phyloP scores from a whole-genome alignment of 30 jellyfish, hydroid and myxozoan species.

The Aurelia sp. region DNA sequence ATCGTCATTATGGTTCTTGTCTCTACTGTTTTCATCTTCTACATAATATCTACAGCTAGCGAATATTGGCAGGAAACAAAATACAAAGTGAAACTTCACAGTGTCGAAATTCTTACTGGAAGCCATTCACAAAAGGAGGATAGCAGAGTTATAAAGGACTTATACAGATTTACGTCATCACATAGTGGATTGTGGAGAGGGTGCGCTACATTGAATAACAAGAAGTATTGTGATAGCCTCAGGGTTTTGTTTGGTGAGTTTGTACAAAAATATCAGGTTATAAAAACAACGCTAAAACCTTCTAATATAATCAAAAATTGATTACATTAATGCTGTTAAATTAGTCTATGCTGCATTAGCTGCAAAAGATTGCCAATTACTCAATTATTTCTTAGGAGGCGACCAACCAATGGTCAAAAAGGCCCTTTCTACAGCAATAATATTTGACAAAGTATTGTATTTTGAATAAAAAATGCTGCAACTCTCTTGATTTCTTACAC shows the following conservation, averaged over 20 bases:
- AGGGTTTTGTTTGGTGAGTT: conserved; percentile 41
- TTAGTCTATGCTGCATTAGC: too few species aligned
- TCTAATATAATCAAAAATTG: too few species aligned
- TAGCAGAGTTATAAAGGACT: not conserved
- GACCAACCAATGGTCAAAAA: too few species aligned
- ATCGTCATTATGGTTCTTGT: conserved; percentile 44
- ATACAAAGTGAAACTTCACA: conserved; percentile 57
- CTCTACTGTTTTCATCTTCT: conserved; percentile 71
- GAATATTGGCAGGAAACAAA: conserved; percentile 90
- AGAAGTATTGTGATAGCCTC: conserved; percentile 25
- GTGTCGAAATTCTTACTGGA: conserved; percentile 26
- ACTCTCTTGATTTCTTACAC: too few species aligned
- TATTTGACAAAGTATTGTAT: too few species aligned
- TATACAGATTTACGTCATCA: conserved; percentile 56
- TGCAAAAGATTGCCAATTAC: too few species aligned
- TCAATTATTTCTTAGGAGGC: too few species aligned
- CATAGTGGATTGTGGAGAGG: conserved; percentile 78
- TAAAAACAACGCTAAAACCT: too few species aligned
- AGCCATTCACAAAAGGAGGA: not conserved
- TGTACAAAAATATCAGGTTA: too few species aligned
- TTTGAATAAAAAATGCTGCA: too few species aligned
- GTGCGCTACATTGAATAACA: conserved; percentile 42
- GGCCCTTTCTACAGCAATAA: too few species aligned
- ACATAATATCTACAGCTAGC: conserved; percentile 68
- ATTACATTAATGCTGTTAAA: too few species aligned